These are phyloP conservation scores for Scortum barcoo DNA, from an alignment of 2,113 vertebrate species.

Conservation along the genomic window DNA sequence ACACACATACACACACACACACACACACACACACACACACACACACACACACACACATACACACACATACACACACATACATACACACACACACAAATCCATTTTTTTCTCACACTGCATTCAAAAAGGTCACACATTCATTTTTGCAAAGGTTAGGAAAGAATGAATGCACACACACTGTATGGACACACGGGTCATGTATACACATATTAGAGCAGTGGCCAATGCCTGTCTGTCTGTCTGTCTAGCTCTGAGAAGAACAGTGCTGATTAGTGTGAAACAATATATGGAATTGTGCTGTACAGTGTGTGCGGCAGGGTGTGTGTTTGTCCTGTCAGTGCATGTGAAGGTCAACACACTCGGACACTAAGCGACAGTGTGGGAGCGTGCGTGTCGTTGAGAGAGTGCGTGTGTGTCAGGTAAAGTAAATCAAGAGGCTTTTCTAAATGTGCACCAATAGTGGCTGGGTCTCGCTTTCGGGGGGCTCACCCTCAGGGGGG, in stretches of 20 bases:
- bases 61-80: slow-evolving; percentile 19
- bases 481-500: slow-evolving; percentile 85
- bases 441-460: slow-evolving; percentile 87
- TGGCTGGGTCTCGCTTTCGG: slow-evolving; percentile 90
- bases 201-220: slow-evolving; percentile 62
- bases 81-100: slow-evolving; percentile 14
- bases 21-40: slow-evolving; percentile 20
- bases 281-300: slow-evolving; percentile 61
- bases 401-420: slow-evolving; percentile 25
- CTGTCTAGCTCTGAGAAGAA: slow-evolving; percentile 72
- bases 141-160: slow-evolving; percentile 59
- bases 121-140: slow-evolving; percentile 50
- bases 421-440: slow-evolving; percentile 53
- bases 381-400: slow-evolving; percentile 19
- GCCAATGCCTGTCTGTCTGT: slow-evolving; percentile 80
- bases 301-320: slow-evolving; percentile 72
- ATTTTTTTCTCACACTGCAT: slow-evolving; percentile 17
- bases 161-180: slow-evolving; percentile 75
- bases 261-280: slow-evolving; percentile 52
- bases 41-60: slow-evolving; percentile 23
- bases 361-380: slow-evolving; percentile 52
- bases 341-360: slow-evolving; percentile 61
- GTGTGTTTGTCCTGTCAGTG: slow-evolving; percentile 51
- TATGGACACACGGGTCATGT: slow-evolving; percentile 73
- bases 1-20: slow-evolving; percentile 29